Evolutionary conservation across 2,113 vertebrate species (phyloP).

Genomic region (Tichodroma muraria): DNA sequence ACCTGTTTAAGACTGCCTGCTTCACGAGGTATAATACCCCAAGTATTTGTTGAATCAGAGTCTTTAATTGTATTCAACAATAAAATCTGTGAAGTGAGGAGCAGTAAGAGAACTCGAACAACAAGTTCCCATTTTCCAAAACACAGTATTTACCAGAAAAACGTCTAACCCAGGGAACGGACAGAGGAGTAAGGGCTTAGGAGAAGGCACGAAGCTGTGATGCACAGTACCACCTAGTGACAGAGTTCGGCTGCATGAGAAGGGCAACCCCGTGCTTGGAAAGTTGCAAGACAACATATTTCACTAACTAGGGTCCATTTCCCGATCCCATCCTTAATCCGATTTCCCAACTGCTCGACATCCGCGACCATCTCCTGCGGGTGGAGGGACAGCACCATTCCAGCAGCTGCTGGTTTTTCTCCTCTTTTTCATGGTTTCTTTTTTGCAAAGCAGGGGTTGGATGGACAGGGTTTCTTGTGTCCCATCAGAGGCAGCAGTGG

Average conservation of each 20-base stretch:
- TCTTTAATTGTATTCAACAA: background rate
- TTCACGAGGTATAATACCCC: no score
- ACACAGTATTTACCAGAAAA: background rate
- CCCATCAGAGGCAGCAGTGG: fast-evolving
- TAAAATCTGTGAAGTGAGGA: background rate
- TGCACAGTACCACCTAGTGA: slow-evolving; percentile 65
- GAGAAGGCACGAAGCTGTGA: background rate
- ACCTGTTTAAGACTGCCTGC: no score
- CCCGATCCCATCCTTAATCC: background rate
- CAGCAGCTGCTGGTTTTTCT: background rate
- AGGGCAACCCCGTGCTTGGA: background rate
- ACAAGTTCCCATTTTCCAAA: background rate
- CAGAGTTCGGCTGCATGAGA: background rate
- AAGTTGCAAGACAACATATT: no score
- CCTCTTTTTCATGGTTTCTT: background rate
- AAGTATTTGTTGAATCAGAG: background rate
- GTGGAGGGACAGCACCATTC: background rate
- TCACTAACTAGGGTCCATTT: fast-evolving
- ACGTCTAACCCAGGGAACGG: background rate
- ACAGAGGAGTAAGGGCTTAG: background rate
- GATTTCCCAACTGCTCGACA: background rate
- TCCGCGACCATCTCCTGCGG: fast-evolving
- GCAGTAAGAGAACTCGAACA: background rate
- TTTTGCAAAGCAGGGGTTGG: background rate
- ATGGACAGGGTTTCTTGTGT: background rate